Evolutionary conservation across 1,140 invertebrate genomes (phyloP), one percentile per base, ranked within the genome.

Genomic region (Cheumatopsyche charites): DNA sequence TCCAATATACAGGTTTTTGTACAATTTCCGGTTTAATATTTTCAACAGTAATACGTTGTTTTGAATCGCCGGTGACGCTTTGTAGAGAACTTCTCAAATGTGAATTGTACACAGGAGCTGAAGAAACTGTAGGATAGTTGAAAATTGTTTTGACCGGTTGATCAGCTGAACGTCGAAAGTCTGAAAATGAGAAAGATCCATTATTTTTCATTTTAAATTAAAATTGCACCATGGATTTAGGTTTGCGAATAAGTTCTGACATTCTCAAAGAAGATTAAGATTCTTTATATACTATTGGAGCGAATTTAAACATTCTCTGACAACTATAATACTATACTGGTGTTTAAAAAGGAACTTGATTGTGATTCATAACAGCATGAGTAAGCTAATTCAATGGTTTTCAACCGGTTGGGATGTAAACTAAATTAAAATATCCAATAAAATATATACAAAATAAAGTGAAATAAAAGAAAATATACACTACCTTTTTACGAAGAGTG

Each of bases 101-200:
- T 23, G 49, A 55, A 11, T 7, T 58, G 19, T 15, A 1, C 26
- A 49, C 45, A 43, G 62, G 65, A 12, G 70, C 36, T 45, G 70
- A 41, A 67, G 62, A 62, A n/a, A 45, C 47, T 11, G 67, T 61
- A 61, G 70, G 73, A 43, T 41, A 62, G 61, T 52, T 15, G 61
- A 47, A 21, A 45, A 70, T 66, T 29, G 67, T 29, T 71, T 23
- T 61, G 62, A 36, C 67, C 21, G 66, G 66, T 19, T 62, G 68
- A 66, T 84, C 84, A 85, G 83, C 83, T 80, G 78, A 80, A 79
- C 81, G 83, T 84, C 82, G 84, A 84, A 82, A 84, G 81, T 83
- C 84, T 85, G 83, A 76, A 83, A 85, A 62, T 1, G n/a, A 36
- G 19, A 23, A 23, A 58, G 12, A 58, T 47, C 4, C 15, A 47